A percentile compares a stretch with the other conserved stretches of the same genome.
Evolutionary conservation across 2,888 invertebrate species (phyloP).

Genomic region (Sinopyrophorus schimmeli): DNA sequence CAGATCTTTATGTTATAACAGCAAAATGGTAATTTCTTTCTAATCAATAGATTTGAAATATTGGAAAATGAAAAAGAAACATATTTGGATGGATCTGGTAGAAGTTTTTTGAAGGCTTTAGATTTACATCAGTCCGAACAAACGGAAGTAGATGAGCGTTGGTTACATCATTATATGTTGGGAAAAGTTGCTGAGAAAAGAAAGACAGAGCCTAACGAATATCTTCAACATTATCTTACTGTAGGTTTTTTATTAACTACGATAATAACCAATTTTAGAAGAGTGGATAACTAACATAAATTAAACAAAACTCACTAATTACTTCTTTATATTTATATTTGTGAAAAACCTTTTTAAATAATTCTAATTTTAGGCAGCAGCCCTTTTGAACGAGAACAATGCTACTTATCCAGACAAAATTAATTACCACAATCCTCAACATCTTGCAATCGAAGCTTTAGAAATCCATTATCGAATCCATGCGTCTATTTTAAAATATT

Average conservation of each 20-base stretch:
- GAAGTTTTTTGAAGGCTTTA: conserved; percentile 76
- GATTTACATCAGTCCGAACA: conserved; percentile 63
- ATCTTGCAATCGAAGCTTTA: conserved; percentile 83
- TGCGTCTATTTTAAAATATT: conserved; percentile 84
- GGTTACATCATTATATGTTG: conserved; percentile 94
- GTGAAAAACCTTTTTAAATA: no score
- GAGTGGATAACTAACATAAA: no score
- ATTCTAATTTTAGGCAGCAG: conserved; percentile 64
- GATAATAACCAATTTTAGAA: no score
- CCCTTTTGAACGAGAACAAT: conserved; percentile 75
- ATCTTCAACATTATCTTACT: conserved; percentile 77
- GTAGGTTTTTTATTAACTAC: conserved; percentile 49
- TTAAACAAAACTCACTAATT: no score
- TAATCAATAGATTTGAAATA: conserved; percentile 69
- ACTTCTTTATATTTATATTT: no score
- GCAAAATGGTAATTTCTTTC: no score
- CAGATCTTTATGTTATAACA: neutral
- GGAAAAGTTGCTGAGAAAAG: conserved; percentile 92
- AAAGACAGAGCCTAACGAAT: conserved; percentile 71
- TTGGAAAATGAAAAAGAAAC: conserved; percentile 77
- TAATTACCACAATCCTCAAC: conserved; percentile 80
- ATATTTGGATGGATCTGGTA: conserved; percentile 76
- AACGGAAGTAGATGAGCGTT: conserved; percentile 76
- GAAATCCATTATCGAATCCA: conserved; percentile 86
- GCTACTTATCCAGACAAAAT: conserved; percentile 87